Evolutionary conservation across 2,113 vertebrate species (phyloP), one percentile per base, ranked within the genome.

Genomic region (Apus apus): DNA sequence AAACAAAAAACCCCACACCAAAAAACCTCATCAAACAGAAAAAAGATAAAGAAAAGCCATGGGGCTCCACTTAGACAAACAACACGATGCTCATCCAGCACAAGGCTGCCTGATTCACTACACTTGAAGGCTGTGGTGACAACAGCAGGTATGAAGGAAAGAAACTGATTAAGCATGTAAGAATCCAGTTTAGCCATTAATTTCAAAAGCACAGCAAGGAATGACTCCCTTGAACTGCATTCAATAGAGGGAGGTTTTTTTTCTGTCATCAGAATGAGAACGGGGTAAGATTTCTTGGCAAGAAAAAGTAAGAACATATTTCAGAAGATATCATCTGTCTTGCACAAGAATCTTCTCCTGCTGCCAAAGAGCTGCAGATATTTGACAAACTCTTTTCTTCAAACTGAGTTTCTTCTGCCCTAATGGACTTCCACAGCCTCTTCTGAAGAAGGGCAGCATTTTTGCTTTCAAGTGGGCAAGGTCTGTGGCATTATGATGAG

Each of bases 311-410:
- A 93, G 95, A 96, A 88, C 90, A 96, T 95, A 95, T 94, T 97
- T 96, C 92, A 95, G 85, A 45, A 96, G 94, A 95, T 92, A 95
- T 96, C 95, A 96, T 96, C 94, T 96, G 96, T 96, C 96, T 97
- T 96, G 96, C 94, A 95, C 85, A 97, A 90, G 94, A 96, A 94
- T 90, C 88, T 94, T 80, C 92, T 93, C 15, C 90, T 88, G 78
- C 93, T 97, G 95, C 95, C 96, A 97, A 96, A 72, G 88, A 96
- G 90, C 26, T 96, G 85, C 11, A 11, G 93, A 85, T 92, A 94
- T 93, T 92, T 94, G 94, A 97, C 92, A 95, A 95, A 95, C 94
- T 88, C 85, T 83, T 36, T 60, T 94, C 93, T 95, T 92, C 91
- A 80, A 90, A 92, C 68, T 1, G 8, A 77, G 53, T 86, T 95